Base-by-base conservation (phyloP, 1,140 invertebrate genomes). In the Nasonia longicornis region DNA sequence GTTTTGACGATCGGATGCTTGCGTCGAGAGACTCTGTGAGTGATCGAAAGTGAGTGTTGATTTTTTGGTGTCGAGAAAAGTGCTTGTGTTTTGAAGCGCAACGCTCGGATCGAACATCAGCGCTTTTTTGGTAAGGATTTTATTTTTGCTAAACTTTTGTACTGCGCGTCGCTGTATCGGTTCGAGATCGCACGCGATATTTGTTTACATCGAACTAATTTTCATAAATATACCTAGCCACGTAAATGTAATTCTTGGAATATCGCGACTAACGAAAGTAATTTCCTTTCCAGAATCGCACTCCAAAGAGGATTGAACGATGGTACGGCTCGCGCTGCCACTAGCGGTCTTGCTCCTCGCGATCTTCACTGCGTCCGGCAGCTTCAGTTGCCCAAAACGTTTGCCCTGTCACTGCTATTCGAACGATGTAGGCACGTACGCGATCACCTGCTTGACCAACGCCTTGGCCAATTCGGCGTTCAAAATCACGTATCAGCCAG, bases 341-440 rank as follows among this genome's bases (percentile, higher is more conserved):
- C 16, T 58, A 4, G 16, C 20, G n/a, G 3, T 58, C 16, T 3
- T 58, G 16, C 16, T 58, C 20, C 20, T 58, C 20, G 7, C 20
- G 4, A 58, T 58, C 20, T 58, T 20, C 2, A 7, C 3, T n/a
- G 16, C 52, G 16, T n/a, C 4, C 20, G 16, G 52, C 16, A 7
- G 2, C 7, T 29, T 77, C 42, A 26, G 16, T 2, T 81, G 80
- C 64, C 80, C 80, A 14, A n/a, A 20, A 11, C 20, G 45, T 8
- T 35, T 58, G 0, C 73, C 35, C 3, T 81, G 73, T 35, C n/a
- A 69, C 42, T 81, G 80, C 8, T 76, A 22, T 0, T 26, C 26
- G 26, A 73, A 14, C n/a, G 31, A 22, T 4, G 29, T 48, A 20
- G 11, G 29, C 16, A 16, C 70, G 16, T 29, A 48, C 63, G 8